phyloP scores from a whole-genome alignment of 2,113 vertebrate genomes.

The Antennarius striatus region DNA sequence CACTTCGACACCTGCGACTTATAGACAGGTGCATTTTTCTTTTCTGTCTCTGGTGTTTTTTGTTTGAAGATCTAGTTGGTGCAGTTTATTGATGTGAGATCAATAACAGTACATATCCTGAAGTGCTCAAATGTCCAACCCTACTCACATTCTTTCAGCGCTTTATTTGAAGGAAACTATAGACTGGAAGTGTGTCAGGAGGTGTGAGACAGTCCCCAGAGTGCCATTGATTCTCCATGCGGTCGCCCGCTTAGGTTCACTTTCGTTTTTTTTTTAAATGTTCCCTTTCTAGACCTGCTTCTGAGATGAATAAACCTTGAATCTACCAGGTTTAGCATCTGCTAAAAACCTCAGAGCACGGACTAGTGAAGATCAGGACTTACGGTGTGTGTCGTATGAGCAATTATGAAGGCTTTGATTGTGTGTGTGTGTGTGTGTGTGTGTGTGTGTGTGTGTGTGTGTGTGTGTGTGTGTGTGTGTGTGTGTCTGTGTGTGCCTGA shows the following conservation, averaged over 20 bases:
- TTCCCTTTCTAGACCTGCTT: constrained; percentile 1
- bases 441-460: constrained; percentile 55
- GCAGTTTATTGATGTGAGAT: neutral
- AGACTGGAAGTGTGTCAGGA: constrained; percentile 68
- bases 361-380: constrained; percentile 53
- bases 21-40: no score
- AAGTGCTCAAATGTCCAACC: constrained; percentile 44
- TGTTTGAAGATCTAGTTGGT: no score
- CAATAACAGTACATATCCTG: constrained; percentile 28
- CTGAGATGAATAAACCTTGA: constrained; percentile 24
- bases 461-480: constrained; percentile 44
- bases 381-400: constrained; percentile 19
- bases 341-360: constrained; percentile 38
- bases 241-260: constrained; percentile 59
- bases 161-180: constrained; percentile 69
- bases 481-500: constrained; percentile 46
- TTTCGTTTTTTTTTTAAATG: neutral
- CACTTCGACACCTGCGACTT: no score
- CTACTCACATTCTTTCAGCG: constrained; percentile 36
- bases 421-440: constrained; percentile 48
- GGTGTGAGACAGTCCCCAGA: constrained; percentile 73
- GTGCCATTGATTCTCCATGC: constrained; percentile 47
- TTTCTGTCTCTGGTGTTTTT: no score
- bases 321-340: constrained; percentile 31
- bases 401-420: constrained; percentile 40